Percentiles rank a stretch among this genome's conserved stretches.
Evolutionary conservation across 2,797 vertebrate genomes (phyloP).

Genomic region (Premnoplex brunnescens): DNA sequence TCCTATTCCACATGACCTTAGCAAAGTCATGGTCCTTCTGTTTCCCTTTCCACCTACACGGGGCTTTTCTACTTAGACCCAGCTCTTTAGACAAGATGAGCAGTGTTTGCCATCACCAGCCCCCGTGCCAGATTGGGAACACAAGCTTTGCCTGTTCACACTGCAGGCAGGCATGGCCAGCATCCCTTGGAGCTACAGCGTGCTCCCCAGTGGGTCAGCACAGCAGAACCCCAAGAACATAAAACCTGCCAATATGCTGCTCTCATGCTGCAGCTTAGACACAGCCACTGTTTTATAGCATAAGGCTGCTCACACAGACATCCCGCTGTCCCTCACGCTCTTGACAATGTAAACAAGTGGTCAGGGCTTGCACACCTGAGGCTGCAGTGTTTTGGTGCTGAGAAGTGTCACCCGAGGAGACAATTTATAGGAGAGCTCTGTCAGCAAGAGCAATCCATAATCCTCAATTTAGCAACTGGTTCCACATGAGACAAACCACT

Average conservation of each 20-base stretch:
- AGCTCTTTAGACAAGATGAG: neutral
- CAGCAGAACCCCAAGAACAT: neutral
- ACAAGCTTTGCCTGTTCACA: neutral
- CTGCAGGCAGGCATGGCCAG: neutral
- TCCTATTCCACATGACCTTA: neutral
- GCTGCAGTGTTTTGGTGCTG: neutral
- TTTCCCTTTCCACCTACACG: constrained; percentile 4
- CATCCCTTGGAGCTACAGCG: accelerated
- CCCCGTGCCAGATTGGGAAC: neutral
- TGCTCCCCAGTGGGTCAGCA: neutral
- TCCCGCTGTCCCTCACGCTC: neutral
- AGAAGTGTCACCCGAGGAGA: neutral
- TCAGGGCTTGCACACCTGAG: neutral
- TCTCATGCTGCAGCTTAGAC: neutral
- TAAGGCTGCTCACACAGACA: neutral
- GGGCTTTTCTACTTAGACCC: neutral
- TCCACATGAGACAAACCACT: neutral
- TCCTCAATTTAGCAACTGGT: neutral
- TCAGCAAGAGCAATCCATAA: neutral
- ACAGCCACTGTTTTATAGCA: neutral
- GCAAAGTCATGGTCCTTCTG: constrained; percentile 27
- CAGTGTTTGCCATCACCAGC: neutral
- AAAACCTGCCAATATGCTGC: neutral
- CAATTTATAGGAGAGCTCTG: neutral
- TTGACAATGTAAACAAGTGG: neutral